Base-by-base conservation (phyloP, 2,113 vertebrate species). In the Podocnemis expansa region DNA sequence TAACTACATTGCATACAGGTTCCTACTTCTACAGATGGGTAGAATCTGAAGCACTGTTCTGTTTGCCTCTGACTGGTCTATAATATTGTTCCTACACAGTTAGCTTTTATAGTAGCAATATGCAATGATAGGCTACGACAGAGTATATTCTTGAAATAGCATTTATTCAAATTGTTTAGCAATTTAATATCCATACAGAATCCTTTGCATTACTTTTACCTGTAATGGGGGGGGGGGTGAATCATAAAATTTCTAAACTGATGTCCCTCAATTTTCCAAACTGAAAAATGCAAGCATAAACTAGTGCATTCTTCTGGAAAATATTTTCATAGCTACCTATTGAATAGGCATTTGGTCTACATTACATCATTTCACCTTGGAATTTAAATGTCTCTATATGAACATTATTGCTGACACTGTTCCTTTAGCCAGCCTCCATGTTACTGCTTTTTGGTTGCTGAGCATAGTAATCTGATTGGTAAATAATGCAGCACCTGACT, bases 401-500 rank as follows among this genome's bases (percentile, higher is more conserved):
- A 70, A 38, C 38, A 19, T 70, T n/a, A 17, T 19, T 38, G n/a
- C 60, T 27, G 43, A 38, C 2, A 3, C 10, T 1, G 1, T 8
- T 29, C 34, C 3, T 5, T 70, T 56, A 70, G 52, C 6, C 58
- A 55, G 41, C 12, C 79, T 91, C 45, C 0, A 0, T 27, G 8
- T 8, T 16, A 19, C 63, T 83, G 0, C 0, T 22, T 55, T 85
- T 1, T 11, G 17, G 47, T 43, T 81, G 8, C 25, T 70, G 29
- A 82, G 38, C 1, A 0, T 3, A 43, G 25, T 75, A 11, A 75
- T 41, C 41, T 75, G 70, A 75, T 24, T 12, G 82, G 45, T 31
- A 52, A 13, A 31, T 90, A 4, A 82, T 54, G 31, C 6, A 29
- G 13, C 19, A 49, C 49, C 86, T 49, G 58, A 5, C 54, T 86